Percentiles rank a stretch among this genome's conserved stretches.
Evolutionary conservation across 2,797 vertebrate species (phyloP).

Genomic region (Pelodytes ibericus): DNA sequence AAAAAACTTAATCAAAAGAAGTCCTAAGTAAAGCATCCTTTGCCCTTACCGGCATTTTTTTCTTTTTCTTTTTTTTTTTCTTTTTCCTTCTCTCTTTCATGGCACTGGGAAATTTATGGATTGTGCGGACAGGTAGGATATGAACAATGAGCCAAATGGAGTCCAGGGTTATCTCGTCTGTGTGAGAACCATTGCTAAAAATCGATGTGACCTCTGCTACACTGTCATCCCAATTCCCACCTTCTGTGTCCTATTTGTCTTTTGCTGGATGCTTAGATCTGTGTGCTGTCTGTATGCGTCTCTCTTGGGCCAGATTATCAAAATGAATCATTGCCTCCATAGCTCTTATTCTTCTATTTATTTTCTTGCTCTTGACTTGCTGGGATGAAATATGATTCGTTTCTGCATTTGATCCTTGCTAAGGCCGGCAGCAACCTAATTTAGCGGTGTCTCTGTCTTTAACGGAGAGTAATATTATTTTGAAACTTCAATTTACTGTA

Average conservation of each 20-base stretch:
- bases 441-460: slow-evolving; percentile 77
- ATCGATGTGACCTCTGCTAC: slow-evolving; percentile 88
- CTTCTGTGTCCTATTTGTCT: slow-evolving; percentile 86
- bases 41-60: slow-evolving; percentile 80
- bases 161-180: slow-evolving; percentile 83
- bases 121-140: slow-evolving; percentile 81
- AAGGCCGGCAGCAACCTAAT: slow-evolving; percentile 75
- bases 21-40: slow-evolving; percentile 79
- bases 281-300: slow-evolving; percentile 77
- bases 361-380: slow-evolving; percentile 78
- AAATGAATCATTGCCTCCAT: slow-evolving; percentile 83
- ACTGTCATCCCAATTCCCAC: slow-evolving; percentile 83
- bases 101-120: slow-evolving; percentile 77
- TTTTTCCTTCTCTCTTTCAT: slow-evolving; percentile 63
- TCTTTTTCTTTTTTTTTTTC: slow-evolving; percentile 70
- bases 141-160: slow-evolving; percentile 85
- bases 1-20: slow-evolving; percentile 86
- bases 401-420: slow-evolving; percentile 78
- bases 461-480: slow-evolving; percentile 79
- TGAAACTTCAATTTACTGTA: slow-evolving; percentile 76
- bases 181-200: slow-evolving; percentile 79
- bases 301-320: slow-evolving; percentile 85
- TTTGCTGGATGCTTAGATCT: slow-evolving; percentile 77
- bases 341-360: slow-evolving; percentile 82
- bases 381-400: slow-evolving; percentile 79